Conservation (phyloP, 2,888 invertebrate genomes). For the Leptothorax acervorum region DNA sequence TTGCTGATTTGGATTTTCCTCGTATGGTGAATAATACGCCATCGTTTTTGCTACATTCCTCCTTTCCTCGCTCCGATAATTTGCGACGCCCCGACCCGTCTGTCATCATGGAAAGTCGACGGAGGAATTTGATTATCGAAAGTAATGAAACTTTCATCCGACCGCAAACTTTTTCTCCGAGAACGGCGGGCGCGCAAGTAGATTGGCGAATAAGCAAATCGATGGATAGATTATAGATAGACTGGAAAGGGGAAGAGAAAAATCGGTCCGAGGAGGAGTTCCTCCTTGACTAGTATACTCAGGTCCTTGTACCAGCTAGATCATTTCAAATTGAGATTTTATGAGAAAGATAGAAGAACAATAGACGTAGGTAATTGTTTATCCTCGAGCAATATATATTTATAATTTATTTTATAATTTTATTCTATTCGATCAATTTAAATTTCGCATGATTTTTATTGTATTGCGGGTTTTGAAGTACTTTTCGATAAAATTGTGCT, state of each 20-base stretch:
- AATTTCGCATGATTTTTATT: background rate
- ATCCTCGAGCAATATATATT: background rate
- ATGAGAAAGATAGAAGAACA: background rate
- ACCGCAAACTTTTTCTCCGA: constrained; percentile 38
- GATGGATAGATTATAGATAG: constrained; percentile 24
- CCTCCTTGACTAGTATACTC: background rate
- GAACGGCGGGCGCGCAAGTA: background rate
- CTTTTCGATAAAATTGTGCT: background rate
- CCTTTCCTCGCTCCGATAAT: background rate
- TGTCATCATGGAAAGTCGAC: constrained; percentile 30
- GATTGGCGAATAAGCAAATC: constrained; percentile 39
- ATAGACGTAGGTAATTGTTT: background rate
- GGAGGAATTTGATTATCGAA: constrained; percentile 55
- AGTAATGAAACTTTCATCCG: constrained; percentile 64
- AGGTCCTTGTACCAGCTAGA: background rate
- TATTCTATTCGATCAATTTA: background rate
- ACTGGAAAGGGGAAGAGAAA: constrained; percentile 25
- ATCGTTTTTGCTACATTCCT: background rate
- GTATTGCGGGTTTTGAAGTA: background rate
- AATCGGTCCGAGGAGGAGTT: background rate
- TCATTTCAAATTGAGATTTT: constrained; percentile 5
- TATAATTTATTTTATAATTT: background rate
- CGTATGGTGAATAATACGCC: background rate
- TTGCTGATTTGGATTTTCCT: background rate
- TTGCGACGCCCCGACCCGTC: background rate